Conservation (phyloP, 35 echinoderm and acorn worm species). For the Apostichopus parvimensis region DNA sequence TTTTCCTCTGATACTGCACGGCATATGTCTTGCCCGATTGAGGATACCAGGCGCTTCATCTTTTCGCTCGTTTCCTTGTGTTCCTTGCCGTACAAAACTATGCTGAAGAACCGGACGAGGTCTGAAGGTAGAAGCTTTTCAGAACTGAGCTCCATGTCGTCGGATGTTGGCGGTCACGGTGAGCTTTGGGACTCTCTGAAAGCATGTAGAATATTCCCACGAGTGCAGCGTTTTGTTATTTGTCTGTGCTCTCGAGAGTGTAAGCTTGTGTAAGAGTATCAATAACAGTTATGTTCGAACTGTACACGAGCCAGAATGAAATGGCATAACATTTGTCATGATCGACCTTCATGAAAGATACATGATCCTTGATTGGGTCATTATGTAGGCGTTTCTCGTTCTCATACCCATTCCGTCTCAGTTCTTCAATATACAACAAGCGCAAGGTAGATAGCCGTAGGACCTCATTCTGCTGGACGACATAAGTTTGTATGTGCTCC, state of each 20-base stretch:
- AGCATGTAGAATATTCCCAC: not conserved
- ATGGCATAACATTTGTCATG: conserved; percentile 4
- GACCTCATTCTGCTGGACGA: conserved; percentile 31
- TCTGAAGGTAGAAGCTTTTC: conserved; percentile 26
- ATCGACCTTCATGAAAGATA: not conserved
- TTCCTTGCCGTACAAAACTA: conserved; percentile 24
- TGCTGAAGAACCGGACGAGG: not conserved
- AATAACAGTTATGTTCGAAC: not conserved
- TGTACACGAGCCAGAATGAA: not conserved
- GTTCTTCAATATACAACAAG: conserved; percentile 45
- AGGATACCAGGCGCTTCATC: conserved; percentile 51
- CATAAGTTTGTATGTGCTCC: conserved; percentile 6
- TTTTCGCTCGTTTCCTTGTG: not conserved
- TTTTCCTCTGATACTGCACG: conserved; percentile 55
- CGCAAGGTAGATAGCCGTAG: conserved; percentile 1
- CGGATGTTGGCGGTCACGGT: conserved; percentile 21
- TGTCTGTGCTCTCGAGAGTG: conserved; percentile 24
- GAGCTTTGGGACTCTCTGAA: not conserved
- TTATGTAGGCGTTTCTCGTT: conserved; percentile 49
- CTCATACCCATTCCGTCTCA: conserved; percentile 42
- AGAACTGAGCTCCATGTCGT: not conserved
- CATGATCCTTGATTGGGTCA: not conserved
- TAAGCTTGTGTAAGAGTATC: conserved; percentile 27
- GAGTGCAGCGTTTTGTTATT: conserved; percentile 1
- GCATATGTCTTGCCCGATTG: conserved; percentile 67